Base-by-base conservation (phyloP, 1,140 invertebrate genomes). In the Drosophila burlai region DNA sequence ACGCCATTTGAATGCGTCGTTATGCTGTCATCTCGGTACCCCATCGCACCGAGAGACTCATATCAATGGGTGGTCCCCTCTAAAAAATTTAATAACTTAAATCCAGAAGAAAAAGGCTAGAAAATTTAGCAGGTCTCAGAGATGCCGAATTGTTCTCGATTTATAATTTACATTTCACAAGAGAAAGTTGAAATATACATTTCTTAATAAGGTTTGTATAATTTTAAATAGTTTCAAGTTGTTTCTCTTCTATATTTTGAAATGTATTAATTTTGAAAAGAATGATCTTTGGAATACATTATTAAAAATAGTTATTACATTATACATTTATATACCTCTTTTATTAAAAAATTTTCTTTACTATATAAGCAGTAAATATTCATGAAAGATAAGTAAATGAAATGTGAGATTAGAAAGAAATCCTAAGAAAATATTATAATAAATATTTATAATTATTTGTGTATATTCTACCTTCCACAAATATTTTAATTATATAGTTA, bases 1-100 rank as follows among this genome's bases (percentile, higher is more conserved):
- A 55, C 66, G 65, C 58, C 71, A 82, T 59, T 89, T 87, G 84
- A 81, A 80, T 86, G 77, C 77, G 76, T 78, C 74, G 84, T 87
- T 87, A 89, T 89, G 81, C 80, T 78, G 72, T 81, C 77, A 77
- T 87, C 60, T 38, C 26, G 43, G 40, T 29, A 24, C 18, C 54
- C 42, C 34, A 24, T 16, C 24, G 26, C 36, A 55, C 45, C 13
- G 21, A 62, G 55, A 54, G 29, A 42, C 34, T 45, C 11, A 31
- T 38, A 36, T 24, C 26, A 24, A 16, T 24, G 66, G 69, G 69
- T 58, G 65, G 66, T 43, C 62, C 18, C 10, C 47, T 9, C 47
- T 26, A 45, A n/a, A 10, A 60, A 77, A 76, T 77, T 67, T 76
- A 65, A 76, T 75, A 76, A 76, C 50, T 71, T 71, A 71, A 71